These are phyloP conservation scores for Thamnophis sirtalis DNA, from an alignment of 2,113 vertebrate genomes.

Conservation along the genomic window DNA sequence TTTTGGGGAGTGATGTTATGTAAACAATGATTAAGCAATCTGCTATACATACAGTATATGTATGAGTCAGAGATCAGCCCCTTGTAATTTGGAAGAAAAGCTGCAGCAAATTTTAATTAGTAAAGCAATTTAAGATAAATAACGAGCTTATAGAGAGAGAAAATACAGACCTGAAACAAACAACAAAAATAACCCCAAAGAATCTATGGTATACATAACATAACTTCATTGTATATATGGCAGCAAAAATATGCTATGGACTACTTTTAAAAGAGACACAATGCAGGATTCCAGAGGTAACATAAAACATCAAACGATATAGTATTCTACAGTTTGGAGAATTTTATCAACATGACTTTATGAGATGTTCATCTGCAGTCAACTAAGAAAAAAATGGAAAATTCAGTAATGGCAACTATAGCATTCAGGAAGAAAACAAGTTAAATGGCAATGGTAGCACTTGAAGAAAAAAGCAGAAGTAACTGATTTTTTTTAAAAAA, in stretches of 20 bases:
- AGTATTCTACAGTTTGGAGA: neutral
- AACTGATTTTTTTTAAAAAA: neutral
- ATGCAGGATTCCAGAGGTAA: neutral
- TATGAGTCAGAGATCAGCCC: neutral
- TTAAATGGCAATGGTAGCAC: neutral
- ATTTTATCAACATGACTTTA: neutral
- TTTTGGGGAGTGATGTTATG: neutral
- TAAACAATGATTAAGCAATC: neutral
- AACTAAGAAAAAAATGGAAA: neutral
- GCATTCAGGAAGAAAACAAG: neutral
- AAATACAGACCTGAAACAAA: neutral
- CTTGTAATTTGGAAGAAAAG: neutral
- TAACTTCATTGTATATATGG: neutral
- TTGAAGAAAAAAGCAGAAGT: neutral
- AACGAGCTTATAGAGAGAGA: neutral
- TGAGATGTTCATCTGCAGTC: neutral
- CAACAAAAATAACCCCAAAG: neutral
- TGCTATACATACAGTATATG: neutral
- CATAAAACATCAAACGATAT: neutral
- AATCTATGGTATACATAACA: neutral
- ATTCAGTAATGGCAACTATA: neutral
- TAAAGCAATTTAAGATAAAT: neutral
- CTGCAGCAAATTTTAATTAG: neutral
- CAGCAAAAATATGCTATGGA: neutral
- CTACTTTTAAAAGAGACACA: neutral